phyloP scores from a whole-genome alignment of 2,113 vertebrate genomes.

The Eolophus roseicapilla region DNA sequence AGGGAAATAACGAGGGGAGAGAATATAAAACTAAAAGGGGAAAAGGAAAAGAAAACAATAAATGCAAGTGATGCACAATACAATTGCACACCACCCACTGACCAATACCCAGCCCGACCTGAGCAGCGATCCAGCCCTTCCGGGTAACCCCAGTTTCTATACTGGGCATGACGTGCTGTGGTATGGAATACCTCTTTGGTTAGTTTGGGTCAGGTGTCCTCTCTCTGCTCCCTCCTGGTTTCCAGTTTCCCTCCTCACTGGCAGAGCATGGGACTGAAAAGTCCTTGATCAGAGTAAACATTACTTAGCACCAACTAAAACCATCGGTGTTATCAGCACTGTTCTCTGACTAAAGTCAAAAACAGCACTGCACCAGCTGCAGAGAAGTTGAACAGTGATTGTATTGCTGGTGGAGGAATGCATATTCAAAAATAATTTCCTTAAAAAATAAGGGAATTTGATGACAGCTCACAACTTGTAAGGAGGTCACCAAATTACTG shows the following conservation, averaged over 20 bases:
- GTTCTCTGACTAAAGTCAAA: neutral
- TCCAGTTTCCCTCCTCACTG: neutral
- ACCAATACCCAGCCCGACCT: rapidly evolving
- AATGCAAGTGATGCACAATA: no score
- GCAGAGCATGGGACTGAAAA: neutral
- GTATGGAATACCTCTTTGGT: neutral
- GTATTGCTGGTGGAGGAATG: neutral
- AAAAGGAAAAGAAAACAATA: no score
- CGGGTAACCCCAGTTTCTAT: neutral
- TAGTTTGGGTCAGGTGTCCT: neutral
- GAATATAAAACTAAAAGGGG: no score
- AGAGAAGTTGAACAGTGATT: neutral
- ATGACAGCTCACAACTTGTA: neutral
- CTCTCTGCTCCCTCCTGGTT: neutral
- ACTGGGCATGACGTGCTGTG: neutral
- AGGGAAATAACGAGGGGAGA: no score
- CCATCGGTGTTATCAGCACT: neutral
- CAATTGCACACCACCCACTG: no score
- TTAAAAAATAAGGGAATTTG: neutral
- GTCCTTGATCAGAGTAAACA: neutral
- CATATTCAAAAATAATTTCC: neutral
- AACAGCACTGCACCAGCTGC: neutral
- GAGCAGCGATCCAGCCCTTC: no score
- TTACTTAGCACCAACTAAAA: neutral
- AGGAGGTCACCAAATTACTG: neutral